phyloP scores from a whole-genome alignment of 2,113 vertebrate species.

The Bubo scandiacus region DNA sequence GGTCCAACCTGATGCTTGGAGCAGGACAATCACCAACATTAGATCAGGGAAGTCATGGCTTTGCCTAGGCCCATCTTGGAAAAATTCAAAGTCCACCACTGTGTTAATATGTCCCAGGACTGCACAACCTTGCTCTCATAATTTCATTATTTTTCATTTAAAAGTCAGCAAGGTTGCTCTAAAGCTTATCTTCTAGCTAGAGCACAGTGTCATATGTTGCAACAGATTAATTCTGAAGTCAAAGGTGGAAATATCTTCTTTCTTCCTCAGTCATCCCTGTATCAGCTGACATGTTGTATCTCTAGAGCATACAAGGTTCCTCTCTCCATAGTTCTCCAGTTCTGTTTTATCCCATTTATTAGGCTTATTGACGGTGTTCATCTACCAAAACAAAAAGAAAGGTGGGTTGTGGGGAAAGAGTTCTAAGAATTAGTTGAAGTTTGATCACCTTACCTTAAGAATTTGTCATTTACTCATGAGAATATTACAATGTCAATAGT shows the following conservation, averaged over 20 bases:
- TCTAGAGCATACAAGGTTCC: neutral
- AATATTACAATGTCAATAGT: neutral
- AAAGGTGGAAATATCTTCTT: neutral
- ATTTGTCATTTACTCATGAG: neutral
- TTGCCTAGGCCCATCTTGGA: neutral
- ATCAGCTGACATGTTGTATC: neutral
- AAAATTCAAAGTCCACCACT: neutral
- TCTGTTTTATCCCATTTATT: neutral
- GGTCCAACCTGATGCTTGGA: neutral
- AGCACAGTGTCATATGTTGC: neutral
- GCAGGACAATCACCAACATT: neutral
- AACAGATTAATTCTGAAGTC: neutral
- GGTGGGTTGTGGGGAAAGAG: neutral
- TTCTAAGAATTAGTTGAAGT: neutral
- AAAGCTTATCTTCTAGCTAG: neutral
- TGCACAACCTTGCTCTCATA: neutral
- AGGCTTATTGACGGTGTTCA: neutral
- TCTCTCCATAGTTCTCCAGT: neutral
- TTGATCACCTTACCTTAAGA: neutral
- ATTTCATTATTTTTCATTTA: neutral
- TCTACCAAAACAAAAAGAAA: neutral
- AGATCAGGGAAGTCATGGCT: neutral
- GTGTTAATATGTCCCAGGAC: neutral
- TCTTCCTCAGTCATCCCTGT: neutral
- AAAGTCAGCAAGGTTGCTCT: neutral